A percentile compares a stretch with the other conserved stretches of the same genome.
phyloP scores from a whole-genome alignment of 2,888 invertebrate species.

The Diabrotica balteata region DNA sequence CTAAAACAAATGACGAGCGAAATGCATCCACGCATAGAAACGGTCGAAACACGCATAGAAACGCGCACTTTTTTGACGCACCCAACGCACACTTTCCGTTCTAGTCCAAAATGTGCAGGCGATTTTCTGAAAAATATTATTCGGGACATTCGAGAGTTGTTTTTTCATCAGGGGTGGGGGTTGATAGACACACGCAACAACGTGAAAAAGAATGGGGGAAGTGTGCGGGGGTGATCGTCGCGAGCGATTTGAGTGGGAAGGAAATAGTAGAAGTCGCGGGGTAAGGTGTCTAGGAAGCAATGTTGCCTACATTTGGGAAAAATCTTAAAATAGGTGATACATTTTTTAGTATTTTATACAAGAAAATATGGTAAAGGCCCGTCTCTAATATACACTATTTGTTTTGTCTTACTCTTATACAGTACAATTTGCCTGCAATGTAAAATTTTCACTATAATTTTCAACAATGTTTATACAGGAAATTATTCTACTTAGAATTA shows the following conservation, averaged over 20 bases:
- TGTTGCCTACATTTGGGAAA: conserved; percentile 20
- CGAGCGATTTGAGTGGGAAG: conserved; percentile 43
- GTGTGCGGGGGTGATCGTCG: conserved; percentile 50
- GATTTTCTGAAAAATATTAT: conserved; percentile 60
- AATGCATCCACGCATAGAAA: conserved; percentile 48
- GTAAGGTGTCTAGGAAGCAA: conserved; percentile 50
- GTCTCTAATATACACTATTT: too few species aligned
- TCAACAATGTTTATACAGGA: too few species aligned
- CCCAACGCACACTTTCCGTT: conserved; percentile 53
- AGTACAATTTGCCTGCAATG: too few species aligned
- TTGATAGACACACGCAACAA: conserved; percentile 50
- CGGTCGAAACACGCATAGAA: conserved; percentile 43
- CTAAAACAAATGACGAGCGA: conserved; percentile 38
- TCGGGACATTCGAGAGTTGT: conserved; percentile 49
- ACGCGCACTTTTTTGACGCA: conserved; percentile 56
- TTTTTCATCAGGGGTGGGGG: conserved; percentile 50
- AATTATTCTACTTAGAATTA: too few species aligned
- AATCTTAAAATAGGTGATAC: too few species aligned
- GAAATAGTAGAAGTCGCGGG: conserved; percentile 47
- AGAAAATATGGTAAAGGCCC: too few species aligned
- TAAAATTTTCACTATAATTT: too few species aligned
- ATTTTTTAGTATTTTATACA: too few species aligned
- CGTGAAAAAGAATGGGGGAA: conserved; percentile 46
- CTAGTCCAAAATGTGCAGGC: conserved; percentile 56
- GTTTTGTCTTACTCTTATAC: too few species aligned